phyloP scores from a whole-genome alignment of 2,888 invertebrate genomes.

The Tenthredo livida region DNA sequence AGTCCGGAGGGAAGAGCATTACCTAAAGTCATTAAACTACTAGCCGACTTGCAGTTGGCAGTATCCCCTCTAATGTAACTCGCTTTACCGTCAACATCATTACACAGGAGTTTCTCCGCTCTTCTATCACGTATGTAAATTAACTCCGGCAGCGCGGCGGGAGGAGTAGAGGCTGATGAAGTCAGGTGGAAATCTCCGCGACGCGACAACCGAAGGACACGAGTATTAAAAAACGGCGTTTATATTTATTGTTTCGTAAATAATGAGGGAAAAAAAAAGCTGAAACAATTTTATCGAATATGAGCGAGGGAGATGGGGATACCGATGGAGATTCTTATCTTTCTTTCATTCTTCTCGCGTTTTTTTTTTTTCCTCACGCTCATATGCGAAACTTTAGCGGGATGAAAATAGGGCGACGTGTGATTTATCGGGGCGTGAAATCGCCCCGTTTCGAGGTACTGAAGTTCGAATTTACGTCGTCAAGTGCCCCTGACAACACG shows the following conservation, averaged over 20 bases:
- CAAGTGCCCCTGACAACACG: constrained; percentile 27
- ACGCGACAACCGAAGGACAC: neutral
- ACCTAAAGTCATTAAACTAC: constrained; percentile 51
- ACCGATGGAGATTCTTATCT: neutral
- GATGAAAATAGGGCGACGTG: constrained; percentile 5
- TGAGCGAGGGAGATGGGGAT: neutral
- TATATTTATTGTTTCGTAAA: neutral
- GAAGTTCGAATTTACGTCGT: constrained; percentile 42
- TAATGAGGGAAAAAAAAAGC: neutral
- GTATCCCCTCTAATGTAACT: constrained; percentile 32
- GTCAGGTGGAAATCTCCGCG: neutral
- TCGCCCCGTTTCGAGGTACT: constrained; percentile 37
- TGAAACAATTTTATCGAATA: neutral
- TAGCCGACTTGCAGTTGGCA: constrained; percentile 37
- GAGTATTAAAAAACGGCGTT: neutral
- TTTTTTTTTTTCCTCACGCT: too few species aligned
- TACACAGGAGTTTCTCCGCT: constrained; percentile 30
- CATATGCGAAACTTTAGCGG: neutral
- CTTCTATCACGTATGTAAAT: constrained; percentile 48
- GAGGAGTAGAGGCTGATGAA: neutral
- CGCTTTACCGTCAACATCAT: constrained; percentile 41
- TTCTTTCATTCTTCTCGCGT: neutral
- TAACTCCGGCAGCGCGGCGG: neutral
- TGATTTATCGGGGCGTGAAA: constrained; percentile 38
- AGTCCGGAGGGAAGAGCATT: neutral